Percentiles rank a stretch among this genome's conserved stretches.
These are phyloP conservation scores for Trichopria drosophilae DNA, from an alignment of 2,888 invertebrate genomes.

Conservation along the genomic window DNA sequence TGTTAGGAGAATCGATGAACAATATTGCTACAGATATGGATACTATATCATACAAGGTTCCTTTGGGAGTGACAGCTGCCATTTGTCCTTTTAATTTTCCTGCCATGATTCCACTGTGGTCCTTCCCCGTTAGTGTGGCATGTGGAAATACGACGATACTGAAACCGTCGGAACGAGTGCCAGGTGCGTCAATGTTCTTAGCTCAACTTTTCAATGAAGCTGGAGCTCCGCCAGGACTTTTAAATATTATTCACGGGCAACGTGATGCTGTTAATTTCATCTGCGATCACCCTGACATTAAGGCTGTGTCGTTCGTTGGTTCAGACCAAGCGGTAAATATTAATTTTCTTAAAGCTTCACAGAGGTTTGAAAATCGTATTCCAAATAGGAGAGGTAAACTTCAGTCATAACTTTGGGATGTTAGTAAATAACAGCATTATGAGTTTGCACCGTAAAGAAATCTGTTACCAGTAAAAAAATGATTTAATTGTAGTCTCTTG, in stretches of 20 bases:
- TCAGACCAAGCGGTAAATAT: slow-evolving; percentile 84
- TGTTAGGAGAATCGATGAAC: slow-evolving; percentile 89
- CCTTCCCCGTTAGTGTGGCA: slow-evolving; percentile 81
- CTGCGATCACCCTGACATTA: slow-evolving; percentile 94
- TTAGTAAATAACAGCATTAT: background rate
- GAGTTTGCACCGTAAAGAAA: background rate
- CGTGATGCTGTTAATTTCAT: slow-evolving; percentile 96
- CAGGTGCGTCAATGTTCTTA: slow-evolving; percentile 93
- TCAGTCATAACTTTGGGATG: too few relatives aligned
- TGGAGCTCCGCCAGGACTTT: slow-evolving; percentile 93
- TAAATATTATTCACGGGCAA: slow-evolving; percentile 95
- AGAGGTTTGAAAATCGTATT: too few relatives aligned
- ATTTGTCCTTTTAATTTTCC: slow-evolving; percentile 99
- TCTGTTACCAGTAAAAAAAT: too few relatives aligned
- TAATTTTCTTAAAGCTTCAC: slow-evolving; percentile 5
- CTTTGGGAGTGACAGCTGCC: slow-evolving; percentile 91
- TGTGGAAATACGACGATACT: slow-evolving; percentile 95
- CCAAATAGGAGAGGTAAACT: too few relatives aligned
- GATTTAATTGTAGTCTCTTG: too few relatives aligned
- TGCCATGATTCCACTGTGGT: slow-evolving; percentile 99
- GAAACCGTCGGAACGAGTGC: slow-evolving; percentile 97
- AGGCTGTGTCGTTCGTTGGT: slow-evolving; percentile 97
- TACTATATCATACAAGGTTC: slow-evolving; percentile 86
- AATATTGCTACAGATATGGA: slow-evolving; percentile 95
- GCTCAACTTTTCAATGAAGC: slow-evolving; percentile 91